Conservation (phyloP, 2,888 invertebrate genomes). For the Leptogaster cylindrica region DNA sequence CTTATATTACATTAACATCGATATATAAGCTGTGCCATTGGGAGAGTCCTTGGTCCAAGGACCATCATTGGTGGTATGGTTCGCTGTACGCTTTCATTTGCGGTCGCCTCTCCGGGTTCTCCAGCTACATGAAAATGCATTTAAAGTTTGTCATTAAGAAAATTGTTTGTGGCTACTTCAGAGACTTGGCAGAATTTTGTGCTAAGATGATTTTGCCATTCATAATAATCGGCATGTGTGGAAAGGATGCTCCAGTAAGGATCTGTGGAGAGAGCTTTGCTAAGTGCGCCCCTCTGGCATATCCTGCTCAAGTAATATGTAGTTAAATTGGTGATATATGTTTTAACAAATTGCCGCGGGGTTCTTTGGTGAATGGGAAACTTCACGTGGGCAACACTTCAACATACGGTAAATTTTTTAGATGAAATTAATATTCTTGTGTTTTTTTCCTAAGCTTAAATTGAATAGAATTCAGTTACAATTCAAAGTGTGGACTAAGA, state of each 20-base stretch:
- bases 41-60: constrained; percentile 1
- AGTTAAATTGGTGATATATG: no score
- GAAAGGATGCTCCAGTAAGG: not conserved
- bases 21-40: constrained; percentile 17
- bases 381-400: no score
- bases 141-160: constrained; percentile 44
- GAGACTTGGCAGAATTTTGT: constrained; percentile 23
- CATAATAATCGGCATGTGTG: constrained; percentile 10
- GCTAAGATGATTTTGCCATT: constrained; percentile 20
- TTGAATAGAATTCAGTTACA: no score
- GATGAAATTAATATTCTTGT: no score
- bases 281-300: no score
- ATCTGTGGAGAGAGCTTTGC: no score
- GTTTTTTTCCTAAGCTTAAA: no score
- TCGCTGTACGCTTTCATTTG: constrained; percentile 17
- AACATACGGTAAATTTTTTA: no score
- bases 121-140: constrained; percentile 41
- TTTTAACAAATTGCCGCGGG: no score
- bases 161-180: constrained; percentile 39
- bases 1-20: not conserved
- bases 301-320: no score
- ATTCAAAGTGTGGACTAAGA: no score
- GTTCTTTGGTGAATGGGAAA: no score
- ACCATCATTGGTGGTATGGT: constrained; percentile 18
- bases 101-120: constrained; percentile 20